Base-by-base conservation (phyloP, 1,140 invertebrate species). In the Euglossa dilemma region DNA sequence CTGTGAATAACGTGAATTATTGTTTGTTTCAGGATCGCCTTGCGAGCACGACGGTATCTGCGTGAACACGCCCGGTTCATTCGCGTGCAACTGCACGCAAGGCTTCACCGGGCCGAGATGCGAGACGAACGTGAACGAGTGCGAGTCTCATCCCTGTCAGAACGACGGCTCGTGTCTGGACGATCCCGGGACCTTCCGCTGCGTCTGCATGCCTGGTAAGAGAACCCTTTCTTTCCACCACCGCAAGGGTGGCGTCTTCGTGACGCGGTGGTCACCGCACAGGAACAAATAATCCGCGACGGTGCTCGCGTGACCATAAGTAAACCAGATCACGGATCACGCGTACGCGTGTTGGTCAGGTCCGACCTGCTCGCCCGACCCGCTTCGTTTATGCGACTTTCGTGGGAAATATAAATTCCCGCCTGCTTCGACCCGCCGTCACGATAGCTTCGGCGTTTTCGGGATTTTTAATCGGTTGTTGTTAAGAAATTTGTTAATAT, bases 181-280 rank as follows among this genome's bases (percentile, higher is more conserved):
- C 90, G 98, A 99, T 95, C 97, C 98, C n/a, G 98, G 98, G 8
- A 98, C 97, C 9, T 99, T 98, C 94, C 95, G 98, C 87, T 99
- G 98, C 91, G 98, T 99, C 90, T 99, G 98, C 93, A 99, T 99
- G 98, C 98, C 98, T 93, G 98, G 98, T 99, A 96, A 96, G 96
- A 93, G 36, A 45, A 25, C 12, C 23, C 61, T 18, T 76, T 36
- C 36, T 20, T 67, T 86, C 54, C 20, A 23, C 25, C 12, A 36
- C 36, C 36, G 36, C 36, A 36, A 36, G n/a, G 52, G 47, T 20
- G 20, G 28, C 36, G 20, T 45, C 18, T 54, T 12, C 20, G 36
- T 20, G 28, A 43, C 63, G 36, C 18, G 36, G 28, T 18, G 18
- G 20, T 1, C 36, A 64, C 36, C 36, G 63, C 11, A 23, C 9